Percentiles rank a stretch among this genome's conserved stretches.
phyloP scores from a whole-genome alignment of 2,888 invertebrate species.

The Thysanoteuthis rhombus region DNA sequence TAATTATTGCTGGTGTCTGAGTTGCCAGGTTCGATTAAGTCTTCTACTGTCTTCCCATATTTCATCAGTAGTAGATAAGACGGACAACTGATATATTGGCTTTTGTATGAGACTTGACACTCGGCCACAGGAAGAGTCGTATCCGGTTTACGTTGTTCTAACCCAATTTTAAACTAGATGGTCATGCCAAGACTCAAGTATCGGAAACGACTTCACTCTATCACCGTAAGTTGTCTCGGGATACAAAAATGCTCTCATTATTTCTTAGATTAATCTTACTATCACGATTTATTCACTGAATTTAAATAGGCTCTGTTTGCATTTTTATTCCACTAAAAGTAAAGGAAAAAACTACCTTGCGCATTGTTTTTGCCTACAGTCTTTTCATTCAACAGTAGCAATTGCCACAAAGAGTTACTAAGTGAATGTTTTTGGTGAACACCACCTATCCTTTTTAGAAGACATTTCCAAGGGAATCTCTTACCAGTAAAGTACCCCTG shows the following conservation, averaged over 20 bases:
- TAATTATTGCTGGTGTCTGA: not conserved
- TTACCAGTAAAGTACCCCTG: too few relatives aligned
- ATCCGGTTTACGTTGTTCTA: not conserved
- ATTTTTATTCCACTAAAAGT: too few relatives aligned
- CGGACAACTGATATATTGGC: not conserved
- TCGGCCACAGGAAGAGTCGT: not conserved
- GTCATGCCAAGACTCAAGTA: not conserved
- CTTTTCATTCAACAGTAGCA: too few relatives aligned
- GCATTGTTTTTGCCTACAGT: too few relatives aligned
- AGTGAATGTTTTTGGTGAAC: too few relatives aligned
- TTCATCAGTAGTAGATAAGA: not conserved
- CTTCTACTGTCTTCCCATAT: not conserved
- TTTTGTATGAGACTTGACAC: not conserved
- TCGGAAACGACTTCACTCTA: not conserved
- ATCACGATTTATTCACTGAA: too few relatives aligned
- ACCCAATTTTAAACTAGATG: not conserved
- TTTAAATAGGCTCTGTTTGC: too few relatives aligned
- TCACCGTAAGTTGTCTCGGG: not conserved
- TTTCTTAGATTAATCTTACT: not conserved
- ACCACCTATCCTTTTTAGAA: too few relatives aligned
- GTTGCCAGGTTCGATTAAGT: not conserved
- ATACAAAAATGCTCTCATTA: not conserved
- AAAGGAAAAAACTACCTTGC: too few relatives aligned
- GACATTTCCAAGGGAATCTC: too few relatives aligned
- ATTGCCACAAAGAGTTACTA: too few relatives aligned